These are phyloP conservation scores for Eugnorisma glareosa DNA, from an alignment of 2,888 invertebrate genomes.

Conservation along the genomic window DNA sequence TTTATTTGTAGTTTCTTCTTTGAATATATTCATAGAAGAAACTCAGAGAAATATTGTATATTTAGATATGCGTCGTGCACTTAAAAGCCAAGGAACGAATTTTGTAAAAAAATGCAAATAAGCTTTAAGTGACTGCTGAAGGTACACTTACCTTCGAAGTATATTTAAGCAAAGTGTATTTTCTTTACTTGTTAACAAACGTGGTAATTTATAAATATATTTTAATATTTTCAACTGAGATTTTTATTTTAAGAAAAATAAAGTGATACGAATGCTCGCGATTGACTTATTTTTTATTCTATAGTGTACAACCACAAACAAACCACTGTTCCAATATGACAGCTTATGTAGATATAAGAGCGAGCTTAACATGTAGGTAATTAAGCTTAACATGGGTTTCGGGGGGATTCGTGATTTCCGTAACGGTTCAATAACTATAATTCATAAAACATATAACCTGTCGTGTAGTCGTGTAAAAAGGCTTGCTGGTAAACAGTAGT, in stretches of 20 bases:
- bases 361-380: no score
- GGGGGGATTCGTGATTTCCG: no score
- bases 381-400: no score
- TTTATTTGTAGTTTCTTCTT: no score
- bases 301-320: no score
- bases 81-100: not conserved
- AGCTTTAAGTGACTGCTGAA: not conserved
- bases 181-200: not conserved
- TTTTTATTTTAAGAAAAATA: no score
- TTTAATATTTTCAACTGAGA: not conserved
- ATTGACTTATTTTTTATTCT: no score
- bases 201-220: not conserved
- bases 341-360: no score
- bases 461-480: not conserved
- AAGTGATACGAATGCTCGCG: no score
- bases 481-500: not conserved
- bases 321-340: no score
- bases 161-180: not conserved
- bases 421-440: no score
- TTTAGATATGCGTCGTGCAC: not conserved
- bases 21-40: not conserved
- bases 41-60: not conserved
- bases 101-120: constrained; percentile 4
- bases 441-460: not conserved
- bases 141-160: not conserved